Conservation (phyloP, 2,113 vertebrate genomes). For the Scolopax mira region DNA sequence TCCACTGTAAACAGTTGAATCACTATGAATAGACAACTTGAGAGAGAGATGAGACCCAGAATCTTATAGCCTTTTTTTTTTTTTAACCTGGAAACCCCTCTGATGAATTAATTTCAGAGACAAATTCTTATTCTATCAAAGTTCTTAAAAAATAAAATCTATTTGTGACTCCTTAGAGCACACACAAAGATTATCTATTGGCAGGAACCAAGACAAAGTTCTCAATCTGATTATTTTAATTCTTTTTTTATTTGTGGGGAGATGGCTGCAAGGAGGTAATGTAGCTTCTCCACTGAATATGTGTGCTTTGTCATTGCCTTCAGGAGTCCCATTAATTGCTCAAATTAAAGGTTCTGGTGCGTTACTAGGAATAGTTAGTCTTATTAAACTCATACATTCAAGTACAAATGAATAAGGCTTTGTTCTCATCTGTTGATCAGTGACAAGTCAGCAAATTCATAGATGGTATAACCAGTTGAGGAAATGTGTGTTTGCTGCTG, state of each 20-base stretch:
- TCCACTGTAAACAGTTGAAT: not conserved
- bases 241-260: not conserved
- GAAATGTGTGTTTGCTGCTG: not conserved
- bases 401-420: conserved; percentile 21
- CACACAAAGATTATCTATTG: not conserved
- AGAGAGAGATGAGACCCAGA: not conserved
- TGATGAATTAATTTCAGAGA: not conserved
- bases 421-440: conserved; percentile 31
- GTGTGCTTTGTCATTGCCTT: conserved; percentile 31
- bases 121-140: not conserved
- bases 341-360: conserved; percentile 48
- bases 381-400: not conserved
- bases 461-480: not conserved
- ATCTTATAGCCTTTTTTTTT: not conserved
- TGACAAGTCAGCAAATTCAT: not conserved
- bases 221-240: not conserved
- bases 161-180: not conserved
- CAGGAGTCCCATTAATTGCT: conserved; percentile 36
- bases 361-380: conserved; percentile 15
- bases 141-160: not conserved
- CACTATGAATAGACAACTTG: not conserved
- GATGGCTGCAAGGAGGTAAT: not conserved
- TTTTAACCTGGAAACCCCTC: not conserved
- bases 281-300: not conserved
- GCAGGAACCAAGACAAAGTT: not conserved